Conservation (phyloP, 1,140 invertebrate genomes). For the Capitella teleta region DNA sequence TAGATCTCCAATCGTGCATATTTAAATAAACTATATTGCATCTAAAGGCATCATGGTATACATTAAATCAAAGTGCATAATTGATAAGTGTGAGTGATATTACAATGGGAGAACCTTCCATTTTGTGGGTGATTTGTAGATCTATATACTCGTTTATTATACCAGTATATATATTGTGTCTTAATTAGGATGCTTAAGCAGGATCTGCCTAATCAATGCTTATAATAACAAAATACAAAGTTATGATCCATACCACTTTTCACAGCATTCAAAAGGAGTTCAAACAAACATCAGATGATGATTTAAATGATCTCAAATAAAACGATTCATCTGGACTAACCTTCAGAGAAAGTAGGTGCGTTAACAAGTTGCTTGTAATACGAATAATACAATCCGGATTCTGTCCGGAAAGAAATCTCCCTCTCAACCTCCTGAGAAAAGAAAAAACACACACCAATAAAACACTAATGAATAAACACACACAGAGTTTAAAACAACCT, state of each 20-base stretch:
- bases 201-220: neutral
- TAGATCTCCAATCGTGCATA: too few relatives aligned
- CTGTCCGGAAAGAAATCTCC: slow-evolving; percentile 47
- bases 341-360: slow-evolving; percentile 32
- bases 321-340: slow-evolving; percentile 15
- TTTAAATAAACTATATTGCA: too few relatives aligned
- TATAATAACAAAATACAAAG: neutral
- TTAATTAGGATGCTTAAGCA: neutral
- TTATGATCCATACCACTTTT: neutral
- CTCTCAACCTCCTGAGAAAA: slow-evolving; percentile 39
- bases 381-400: slow-evolving; percentile 47
- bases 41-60: neutral
- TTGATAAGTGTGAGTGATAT: neutral
- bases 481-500: neutral
- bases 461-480: neutral
- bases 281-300: too few relatives aligned
- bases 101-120: neutral
- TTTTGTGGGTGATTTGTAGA: neutral
- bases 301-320: slow-evolving; percentile 4
- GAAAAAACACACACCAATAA: neutral
- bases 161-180: neutral
- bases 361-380: slow-evolving; percentile 46
- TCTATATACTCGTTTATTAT: neutral
- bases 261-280: too few relatives aligned
- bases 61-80: neutral